phyloP scores from a whole-genome alignment of 2,113 vertebrate species.

The Martes martes region DNA sequence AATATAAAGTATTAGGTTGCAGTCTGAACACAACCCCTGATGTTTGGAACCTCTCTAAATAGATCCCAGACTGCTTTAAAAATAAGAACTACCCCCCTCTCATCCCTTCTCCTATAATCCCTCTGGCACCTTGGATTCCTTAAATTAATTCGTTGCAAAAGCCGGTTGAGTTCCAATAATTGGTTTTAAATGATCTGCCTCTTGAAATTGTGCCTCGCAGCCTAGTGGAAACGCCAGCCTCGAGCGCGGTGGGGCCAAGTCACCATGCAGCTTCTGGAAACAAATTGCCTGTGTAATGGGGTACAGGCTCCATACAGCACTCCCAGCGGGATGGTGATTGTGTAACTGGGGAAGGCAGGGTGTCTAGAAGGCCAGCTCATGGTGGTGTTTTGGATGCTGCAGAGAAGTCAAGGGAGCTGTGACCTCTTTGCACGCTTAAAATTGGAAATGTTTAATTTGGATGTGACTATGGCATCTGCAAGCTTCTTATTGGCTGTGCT shows the following conservation, averaged over 20 bases:
- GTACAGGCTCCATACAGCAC: not conserved
- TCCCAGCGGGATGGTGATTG: not conserved
- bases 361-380: not conserved
- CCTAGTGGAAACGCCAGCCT: not conserved
- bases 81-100: not conserved
- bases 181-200: slow-evolving; percentile 46
- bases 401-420: not conserved
- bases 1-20: slow-evolving; percentile 9
- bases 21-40: not conserved
- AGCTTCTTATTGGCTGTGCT: not conserved
- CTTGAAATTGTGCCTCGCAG: not conserved
- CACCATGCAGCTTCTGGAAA: not conserved
- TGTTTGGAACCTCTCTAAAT: slow-evolving; percentile 27
- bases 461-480: not conserved
- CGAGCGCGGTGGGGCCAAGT: rapidly evolving
- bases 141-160: slow-evolving; percentile 37
- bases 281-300: not conserved
- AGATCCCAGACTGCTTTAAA: slow-evolving; percentile 41
- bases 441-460: not conserved
- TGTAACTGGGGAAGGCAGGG: not conserved
- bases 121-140: not conserved
- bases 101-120: not conserved
- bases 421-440: not conserved
- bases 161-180: not conserved
- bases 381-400: not conserved